phyloP scores from a whole-genome alignment of 2,113 vertebrate genomes.

The Barnardius zonarius region DNA sequence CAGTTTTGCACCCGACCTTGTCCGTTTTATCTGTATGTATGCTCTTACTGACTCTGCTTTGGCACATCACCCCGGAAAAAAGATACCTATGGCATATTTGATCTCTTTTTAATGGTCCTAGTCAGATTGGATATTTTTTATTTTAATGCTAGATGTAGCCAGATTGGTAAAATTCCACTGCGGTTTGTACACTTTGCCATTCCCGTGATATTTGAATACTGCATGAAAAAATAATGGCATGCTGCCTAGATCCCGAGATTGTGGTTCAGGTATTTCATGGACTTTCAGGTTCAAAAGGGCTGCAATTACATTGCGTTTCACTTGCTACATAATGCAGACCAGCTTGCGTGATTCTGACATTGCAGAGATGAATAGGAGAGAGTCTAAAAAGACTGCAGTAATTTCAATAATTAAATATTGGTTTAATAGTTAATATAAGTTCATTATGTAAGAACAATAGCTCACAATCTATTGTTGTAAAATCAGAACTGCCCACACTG shows the following conservation, averaged over 20 bases:
- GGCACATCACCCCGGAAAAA: neutral
- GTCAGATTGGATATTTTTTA: neutral
- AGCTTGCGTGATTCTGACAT: neutral
- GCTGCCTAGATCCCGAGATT: neutral
- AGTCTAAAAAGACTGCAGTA: neutral
- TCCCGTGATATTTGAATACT: neutral
- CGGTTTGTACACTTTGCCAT: neutral
- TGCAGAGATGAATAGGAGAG: neutral
- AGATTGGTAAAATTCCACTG: neutral
- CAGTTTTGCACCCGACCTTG: neutral
- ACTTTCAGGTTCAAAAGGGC: slow-evolving; percentile 8
- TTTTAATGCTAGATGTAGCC: neutral
- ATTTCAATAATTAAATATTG: neutral
- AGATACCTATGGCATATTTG: neutral
- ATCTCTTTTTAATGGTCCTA: neutral
- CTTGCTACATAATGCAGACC: neutral
- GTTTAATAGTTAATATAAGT: neutral
- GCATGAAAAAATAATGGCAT: neutral
- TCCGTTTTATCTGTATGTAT: neutral
- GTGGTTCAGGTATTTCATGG: neutral
- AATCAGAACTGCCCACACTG: neutral
- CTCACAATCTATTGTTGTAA: neutral
- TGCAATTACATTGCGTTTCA: neutral
- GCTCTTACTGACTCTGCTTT: neutral
- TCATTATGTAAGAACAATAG: neutral